Base-by-base conservation (phyloP, 2,113 vertebrate genomes). In the Chionodraco myersi region DNA sequence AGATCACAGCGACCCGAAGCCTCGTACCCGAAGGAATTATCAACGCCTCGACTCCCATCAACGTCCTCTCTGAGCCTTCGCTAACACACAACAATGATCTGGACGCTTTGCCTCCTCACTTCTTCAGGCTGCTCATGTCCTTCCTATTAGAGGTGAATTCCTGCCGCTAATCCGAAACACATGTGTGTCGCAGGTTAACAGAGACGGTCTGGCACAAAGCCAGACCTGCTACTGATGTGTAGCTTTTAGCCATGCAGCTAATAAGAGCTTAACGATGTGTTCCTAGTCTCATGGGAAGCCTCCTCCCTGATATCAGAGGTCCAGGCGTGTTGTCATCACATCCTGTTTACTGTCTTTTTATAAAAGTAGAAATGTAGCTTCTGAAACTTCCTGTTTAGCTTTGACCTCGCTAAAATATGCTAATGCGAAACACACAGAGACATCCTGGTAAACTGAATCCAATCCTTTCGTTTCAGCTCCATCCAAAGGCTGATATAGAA, bases 21-120 rank as follows among this genome's bases (percentile, higher is more conserved):
- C 77, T 63, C 6, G 48, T 34, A 88, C 74, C 90, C 75, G 82
- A 88, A 91, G 74, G 88, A 80, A 86, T 92, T 83, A 88, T 77
- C 74, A 78, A 84, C 54, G 65, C 80, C 75, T 83, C 41, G 57
- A 58, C 72, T 84, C 80, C 59, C 80, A 69, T 90, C 77, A 83
- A 59, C 60, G 81, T 84, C 79, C 78, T 84, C 74, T 41, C 62
- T 26, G 51, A 76, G 49, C 16, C 23, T 10, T 66, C 18, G 47
- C 85, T 72, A 72, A 68, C 84, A 70, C 70, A 60, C 80, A 58
- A 79, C 84, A 89, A 77, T 89, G 79, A 83, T 63, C 82, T 84
- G 18, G 70, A 26, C 23, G 66, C 69, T 76, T 80, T 53, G 59
- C 70, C 49, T 86, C 64, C 58, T 65, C 79, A 57, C 65, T 53